A percentile compares a stretch with the other conserved stretches of the same genome.
Conservation (phyloP, 2,888 invertebrate species). For the Pristionchus mayeri region DNA sequence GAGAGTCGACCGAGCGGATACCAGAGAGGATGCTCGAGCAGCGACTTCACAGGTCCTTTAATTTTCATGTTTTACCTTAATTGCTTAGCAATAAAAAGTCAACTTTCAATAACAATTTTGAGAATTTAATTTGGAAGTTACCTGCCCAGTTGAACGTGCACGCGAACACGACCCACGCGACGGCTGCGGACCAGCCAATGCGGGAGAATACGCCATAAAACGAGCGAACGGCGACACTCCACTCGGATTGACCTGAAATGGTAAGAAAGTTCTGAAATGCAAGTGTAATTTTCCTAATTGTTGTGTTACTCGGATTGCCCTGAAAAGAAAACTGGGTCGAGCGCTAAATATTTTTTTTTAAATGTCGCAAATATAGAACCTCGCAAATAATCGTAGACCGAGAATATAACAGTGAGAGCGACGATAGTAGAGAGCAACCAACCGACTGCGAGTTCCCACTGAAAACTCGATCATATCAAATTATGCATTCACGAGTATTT, state of each 20-base stretch:
- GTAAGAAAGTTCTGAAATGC: too few relatives aligned
- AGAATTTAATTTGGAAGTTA: too few relatives aligned
- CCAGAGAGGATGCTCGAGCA: conserved; percentile 87
- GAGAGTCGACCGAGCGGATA: too few relatives aligned
- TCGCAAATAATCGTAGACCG: conserved; percentile 2
- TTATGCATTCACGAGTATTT: too few relatives aligned
- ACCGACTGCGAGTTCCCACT: conserved; percentile 10
- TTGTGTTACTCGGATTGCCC: too few relatives aligned
- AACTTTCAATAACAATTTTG: too few relatives aligned
- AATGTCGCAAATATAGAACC: too few relatives aligned
- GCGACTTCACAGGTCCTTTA: conserved; percentile 81
- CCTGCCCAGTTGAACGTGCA: conserved; percentile 78
- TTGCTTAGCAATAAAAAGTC: too few relatives aligned
- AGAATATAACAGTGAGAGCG: conserved; percentile 10
- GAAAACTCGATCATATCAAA: too few relatives aligned
- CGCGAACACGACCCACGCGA: conserved; percentile 78
- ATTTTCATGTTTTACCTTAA: too few relatives aligned
- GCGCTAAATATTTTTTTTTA: background rate
- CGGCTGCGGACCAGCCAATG: conserved; percentile 76
- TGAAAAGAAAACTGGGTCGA: too few relatives aligned
- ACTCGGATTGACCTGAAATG: background rate
- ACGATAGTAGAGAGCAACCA: background rate
- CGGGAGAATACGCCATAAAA: conserved; percentile 55
- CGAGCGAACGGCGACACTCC: background rate
- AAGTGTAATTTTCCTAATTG: too few relatives aligned